Evolutionary conservation across 2,113 vertebrate genomes (phyloP), one percentile per base, ranked within the genome.

Genomic region (Numida meleagris): DNA sequence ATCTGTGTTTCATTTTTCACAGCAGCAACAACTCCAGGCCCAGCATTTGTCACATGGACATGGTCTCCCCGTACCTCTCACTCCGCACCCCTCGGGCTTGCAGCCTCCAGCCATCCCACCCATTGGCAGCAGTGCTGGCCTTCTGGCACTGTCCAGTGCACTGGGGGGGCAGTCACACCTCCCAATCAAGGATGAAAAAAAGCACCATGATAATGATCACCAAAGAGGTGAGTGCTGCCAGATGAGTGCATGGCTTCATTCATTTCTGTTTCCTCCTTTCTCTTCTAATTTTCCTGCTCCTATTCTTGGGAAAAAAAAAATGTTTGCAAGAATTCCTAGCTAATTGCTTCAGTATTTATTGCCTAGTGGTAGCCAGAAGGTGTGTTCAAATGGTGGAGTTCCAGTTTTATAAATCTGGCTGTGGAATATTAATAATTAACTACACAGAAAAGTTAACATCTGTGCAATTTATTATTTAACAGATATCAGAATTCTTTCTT

Each of bases 1-100:
- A 98, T 98, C 98, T 98, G 43, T 95, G 92, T 97, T 96, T 95
- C 51, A 27, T 98, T 98, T 97, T 96, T 98, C 98, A 98, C 98
- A 98, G 98, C 98, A 98, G 98, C 98, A 98, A 93, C 98, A 98
- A 97, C 98, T 98, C 97, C 98, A 98, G 94, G 98, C 98, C 88
- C 98, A 98, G 96, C 98, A 98, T 97, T 96, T 98, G 50, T 98
- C 98, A 92, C 98, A 98, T 67, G 98, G 98, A 93, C 98, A 98
- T 78, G 98, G 98, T 96, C 98, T 98, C 75, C 98, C 98, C 0
- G 98, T 98, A 83, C 98, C 98, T 4, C 98, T 98, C 81, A 98
- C 98, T 45, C 98, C 98, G 0, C 98, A 98, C 58, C 98, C 98
- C 40, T 98, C 98, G 0, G 98, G 98, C 16, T 94, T 98, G 65